These are phyloP conservation scores for Cacoxenus indagator DNA, from an alignment of 2,888 invertebrate genomes.

Conservation along the genomic window DNA sequence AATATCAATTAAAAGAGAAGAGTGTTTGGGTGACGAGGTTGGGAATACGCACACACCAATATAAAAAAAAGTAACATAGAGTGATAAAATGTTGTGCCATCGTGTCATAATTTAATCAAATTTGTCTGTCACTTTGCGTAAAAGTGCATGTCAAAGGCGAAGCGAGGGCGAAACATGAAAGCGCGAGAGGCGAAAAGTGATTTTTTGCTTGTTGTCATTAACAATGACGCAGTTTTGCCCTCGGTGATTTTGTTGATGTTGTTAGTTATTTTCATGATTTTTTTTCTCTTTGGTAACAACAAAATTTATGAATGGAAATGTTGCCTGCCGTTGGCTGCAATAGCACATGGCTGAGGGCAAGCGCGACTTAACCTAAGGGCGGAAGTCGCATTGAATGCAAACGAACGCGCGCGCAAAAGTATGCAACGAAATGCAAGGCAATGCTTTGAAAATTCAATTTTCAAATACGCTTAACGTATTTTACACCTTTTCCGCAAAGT, in stretches of 20 bases:
- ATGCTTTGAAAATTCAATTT: constrained; percentile 52
- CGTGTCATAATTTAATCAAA: constrained; percentile 63
- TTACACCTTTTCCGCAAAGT: constrained; percentile 8
- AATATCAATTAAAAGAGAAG: no score
- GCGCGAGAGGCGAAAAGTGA: no score
- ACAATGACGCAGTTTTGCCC: not conserved
- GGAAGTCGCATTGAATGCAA: not conserved
- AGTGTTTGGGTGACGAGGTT: no score
- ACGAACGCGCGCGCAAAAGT: constrained; percentile 3
- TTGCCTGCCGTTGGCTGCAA: not conserved
- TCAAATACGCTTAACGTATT: constrained; percentile 47
- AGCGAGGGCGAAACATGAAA: no score
- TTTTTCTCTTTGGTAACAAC: constrained; percentile 1
- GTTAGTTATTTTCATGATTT: not conserved
- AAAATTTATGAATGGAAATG: constrained; percentile 51
- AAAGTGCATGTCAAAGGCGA: not conserved
- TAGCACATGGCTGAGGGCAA: constrained; percentile 2
- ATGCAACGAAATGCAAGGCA: constrained; percentile 1
- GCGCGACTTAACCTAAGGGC: not conserved
- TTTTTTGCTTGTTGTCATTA: not conserved
- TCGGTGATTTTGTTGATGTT: constrained; percentile 1
- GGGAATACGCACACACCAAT: no score
- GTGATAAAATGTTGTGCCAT: constrained; percentile 62
- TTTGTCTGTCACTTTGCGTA: constrained; percentile 57
- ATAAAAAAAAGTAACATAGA: no score